A percentile compares a stretch with the other conserved stretches of the same genome.
Evolutionary conservation across 2,888 invertebrate genomes (phyloP).

Genomic region (Polyommatus icarus): DNA sequence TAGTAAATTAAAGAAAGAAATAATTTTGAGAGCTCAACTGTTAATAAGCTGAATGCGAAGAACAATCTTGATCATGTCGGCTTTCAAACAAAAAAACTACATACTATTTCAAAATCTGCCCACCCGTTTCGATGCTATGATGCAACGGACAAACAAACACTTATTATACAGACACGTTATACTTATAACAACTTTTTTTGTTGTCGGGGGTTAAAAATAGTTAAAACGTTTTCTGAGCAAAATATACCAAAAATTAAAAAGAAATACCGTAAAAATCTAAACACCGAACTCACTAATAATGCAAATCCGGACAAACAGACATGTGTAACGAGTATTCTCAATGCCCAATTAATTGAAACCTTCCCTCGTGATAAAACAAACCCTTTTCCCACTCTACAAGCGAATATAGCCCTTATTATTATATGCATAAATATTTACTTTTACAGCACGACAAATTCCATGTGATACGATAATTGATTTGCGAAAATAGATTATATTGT

Average conservation of each 20-base stretch:
- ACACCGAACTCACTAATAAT: slow-evolving; percentile 56
- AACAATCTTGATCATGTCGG: no score
- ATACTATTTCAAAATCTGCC: no score
- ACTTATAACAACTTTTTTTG: not conserved
- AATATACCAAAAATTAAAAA: not conserved
- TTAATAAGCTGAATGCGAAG: no score
- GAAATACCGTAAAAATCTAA: not conserved
- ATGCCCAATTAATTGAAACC: slow-evolving; percentile 41
- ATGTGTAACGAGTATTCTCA: slow-evolving; percentile 50
- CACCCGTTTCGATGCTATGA: no score
- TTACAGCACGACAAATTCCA: not conserved
- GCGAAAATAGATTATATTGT: slow-evolving; percentile 7
- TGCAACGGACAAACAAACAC: not conserved
- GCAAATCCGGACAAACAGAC: slow-evolving; percentile 65
- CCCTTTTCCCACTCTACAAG: slow-evolving; percentile 47
- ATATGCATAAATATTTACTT: not conserved
- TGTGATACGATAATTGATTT: not conserved
- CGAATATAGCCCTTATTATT: not conserved
- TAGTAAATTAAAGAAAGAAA: no score
- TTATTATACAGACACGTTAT: not conserved
- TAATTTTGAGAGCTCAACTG: no score
- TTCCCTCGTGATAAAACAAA: slow-evolving; percentile 32
- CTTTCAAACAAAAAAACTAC: no score
- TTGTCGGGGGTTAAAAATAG: not conserved
- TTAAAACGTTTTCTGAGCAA: not conserved